Evolutionary conservation across 2,113 vertebrate species (phyloP).

Genomic region (Pardalotus punctatus): DNA sequence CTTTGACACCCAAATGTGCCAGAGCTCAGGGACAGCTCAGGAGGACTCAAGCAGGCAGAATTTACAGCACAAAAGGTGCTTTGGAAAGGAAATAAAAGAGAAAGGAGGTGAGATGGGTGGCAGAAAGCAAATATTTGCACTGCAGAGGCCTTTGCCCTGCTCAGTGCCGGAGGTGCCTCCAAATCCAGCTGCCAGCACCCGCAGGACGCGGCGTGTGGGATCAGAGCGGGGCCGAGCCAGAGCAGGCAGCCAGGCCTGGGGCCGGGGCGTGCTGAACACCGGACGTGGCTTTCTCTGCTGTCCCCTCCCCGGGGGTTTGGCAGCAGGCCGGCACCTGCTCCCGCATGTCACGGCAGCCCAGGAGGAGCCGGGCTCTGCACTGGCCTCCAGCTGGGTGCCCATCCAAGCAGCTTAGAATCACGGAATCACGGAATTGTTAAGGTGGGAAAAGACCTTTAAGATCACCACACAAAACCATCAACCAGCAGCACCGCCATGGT

Average conservation of each 20-base stretch:
- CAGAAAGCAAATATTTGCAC: background rate
- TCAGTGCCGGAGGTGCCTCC: accelerated
- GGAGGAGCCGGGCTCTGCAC: accelerated
- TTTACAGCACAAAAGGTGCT: background rate
- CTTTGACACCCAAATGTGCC: background rate
- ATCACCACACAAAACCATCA: background rate
- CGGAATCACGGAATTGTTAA: background rate
- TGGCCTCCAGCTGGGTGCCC: background rate
- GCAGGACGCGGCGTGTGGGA: accelerated
- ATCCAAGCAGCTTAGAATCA: background rate
- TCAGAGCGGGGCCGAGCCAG: accelerated
- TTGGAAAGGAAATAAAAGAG: background rate
- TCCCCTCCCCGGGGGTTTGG: background rate
- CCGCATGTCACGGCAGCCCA: background rate
- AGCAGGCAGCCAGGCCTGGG: background rate
- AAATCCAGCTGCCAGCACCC: background rate
- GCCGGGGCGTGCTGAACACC: accelerated
- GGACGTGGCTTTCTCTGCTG: background rate
- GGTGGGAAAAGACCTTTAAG: background rate
- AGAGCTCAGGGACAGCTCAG: accelerated
- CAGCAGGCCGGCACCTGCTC: background rate
- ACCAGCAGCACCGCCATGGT: background rate
- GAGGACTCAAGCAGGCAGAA: background rate
- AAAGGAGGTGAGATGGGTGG: accelerated
- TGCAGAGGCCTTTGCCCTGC: background rate